Evolutionary conservation across 2,113 vertebrate genomes (phyloP).

Genomic region (Mus pahari): DNA sequence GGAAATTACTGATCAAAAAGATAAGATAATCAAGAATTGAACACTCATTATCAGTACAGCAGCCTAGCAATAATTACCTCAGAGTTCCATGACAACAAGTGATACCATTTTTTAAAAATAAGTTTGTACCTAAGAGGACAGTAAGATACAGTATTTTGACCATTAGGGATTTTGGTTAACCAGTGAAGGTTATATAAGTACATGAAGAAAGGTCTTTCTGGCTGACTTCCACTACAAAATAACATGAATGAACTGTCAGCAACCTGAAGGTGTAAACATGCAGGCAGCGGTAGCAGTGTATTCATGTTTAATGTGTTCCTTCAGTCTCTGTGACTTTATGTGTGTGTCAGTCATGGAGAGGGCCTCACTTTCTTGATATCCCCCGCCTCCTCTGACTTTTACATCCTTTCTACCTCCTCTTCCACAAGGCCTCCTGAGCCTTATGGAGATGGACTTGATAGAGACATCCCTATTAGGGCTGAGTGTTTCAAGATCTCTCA

Average conservation of each 20-base stretch:
- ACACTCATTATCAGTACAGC: background rate
- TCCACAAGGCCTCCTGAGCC: background rate
- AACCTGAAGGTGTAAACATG: constrained; percentile 2
- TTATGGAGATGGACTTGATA: background rate
- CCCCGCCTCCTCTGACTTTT: background rate
- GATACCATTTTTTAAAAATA: background rate
- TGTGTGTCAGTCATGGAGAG: background rate
- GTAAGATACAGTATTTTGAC: background rate
- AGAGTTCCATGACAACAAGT: background rate
- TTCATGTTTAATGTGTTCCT: background rate
- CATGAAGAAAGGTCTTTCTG: background rate
- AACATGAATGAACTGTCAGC: constrained; percentile 19
- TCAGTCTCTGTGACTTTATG: background rate
- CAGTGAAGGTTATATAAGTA: constrained; percentile 30
- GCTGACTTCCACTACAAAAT: constrained; percentile 21
- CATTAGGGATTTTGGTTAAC: constrained; percentile 16
- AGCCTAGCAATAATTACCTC: background rate
- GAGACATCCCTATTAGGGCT: background rate
- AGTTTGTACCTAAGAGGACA: background rate
- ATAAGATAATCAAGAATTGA: constrained; percentile 19
- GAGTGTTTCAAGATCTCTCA: background rate
- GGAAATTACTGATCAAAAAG: background rate
- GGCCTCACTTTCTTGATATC: background rate
- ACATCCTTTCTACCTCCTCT: background rate
- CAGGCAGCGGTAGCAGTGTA: background rate